These are phyloP conservation scores for Scaptomyza tumidula DNA, from an alignment of 2,888 invertebrate genomes.

Conservation along the genomic window DNA sequence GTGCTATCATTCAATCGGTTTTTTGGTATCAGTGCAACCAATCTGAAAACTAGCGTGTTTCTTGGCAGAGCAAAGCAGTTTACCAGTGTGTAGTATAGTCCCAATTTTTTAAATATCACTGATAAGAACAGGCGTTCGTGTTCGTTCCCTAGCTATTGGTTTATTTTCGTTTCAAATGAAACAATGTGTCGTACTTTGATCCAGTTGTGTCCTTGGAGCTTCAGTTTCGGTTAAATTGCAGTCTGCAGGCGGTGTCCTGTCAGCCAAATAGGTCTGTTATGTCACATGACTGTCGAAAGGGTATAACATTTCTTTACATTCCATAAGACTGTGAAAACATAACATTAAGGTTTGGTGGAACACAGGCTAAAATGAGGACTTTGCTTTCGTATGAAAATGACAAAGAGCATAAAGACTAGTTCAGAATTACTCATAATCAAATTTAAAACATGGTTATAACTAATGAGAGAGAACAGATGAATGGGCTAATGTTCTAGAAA, in stretches of 20 bases:
- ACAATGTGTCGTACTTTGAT: slow-evolving; percentile 37
- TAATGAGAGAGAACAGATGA: slow-evolving; percentile 13
- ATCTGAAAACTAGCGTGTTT: slow-evolving; percentile 19
- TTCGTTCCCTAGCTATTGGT: slow-evolving; percentile 8
- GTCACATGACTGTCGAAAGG: slow-evolving; percentile 31
- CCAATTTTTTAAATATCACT: slow-evolving; percentile 7
- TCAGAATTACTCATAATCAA: slow-evolving; percentile 27
- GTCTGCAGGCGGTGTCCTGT: slow-evolving; percentile 1
- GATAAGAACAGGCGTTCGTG: slow-evolving; percentile 17
- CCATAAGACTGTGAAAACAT: no score
- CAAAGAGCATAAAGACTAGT: background rate
- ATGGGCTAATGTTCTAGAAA: background rate
- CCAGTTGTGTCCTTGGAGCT: slow-evolving; percentile 23
- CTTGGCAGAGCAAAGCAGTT: slow-evolving; percentile 30
- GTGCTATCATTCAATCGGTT: slow-evolving; percentile 49
- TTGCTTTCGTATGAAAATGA: slow-evolving; percentile 4
- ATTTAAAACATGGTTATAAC: background rate
- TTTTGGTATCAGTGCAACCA: slow-evolving; percentile 26
- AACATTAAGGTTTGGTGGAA: background rate
- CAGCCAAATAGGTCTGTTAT: slow-evolving; percentile 44
- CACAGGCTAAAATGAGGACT: background rate
- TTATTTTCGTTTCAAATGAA: slow-evolving; percentile 40
- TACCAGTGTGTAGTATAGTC: background rate
- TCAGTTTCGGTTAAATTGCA: slow-evolving; percentile 2
- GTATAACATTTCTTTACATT: background rate